Evolutionary conservation across 30 jellyfish, hydroid and myxozoan species (phyloP).

Genomic region (Aurelia sp.): DNA sequence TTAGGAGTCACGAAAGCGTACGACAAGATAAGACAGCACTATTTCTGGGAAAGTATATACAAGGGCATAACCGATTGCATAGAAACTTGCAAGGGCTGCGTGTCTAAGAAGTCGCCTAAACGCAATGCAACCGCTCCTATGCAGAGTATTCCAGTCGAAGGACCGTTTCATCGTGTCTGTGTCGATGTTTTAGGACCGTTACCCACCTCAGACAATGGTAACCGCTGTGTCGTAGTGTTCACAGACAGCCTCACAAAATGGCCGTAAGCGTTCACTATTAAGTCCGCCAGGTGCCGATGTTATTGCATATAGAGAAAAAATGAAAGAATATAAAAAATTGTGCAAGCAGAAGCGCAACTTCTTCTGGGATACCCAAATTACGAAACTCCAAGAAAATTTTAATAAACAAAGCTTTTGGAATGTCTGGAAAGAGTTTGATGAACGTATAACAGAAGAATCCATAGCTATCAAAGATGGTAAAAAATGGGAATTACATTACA

Average conservation of each 20-base stretch:
- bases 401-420: too few relatives aligned
- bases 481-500: too few relatives aligned
- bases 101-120: conserved; percentile 64
- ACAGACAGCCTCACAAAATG: conserved; percentile 73
- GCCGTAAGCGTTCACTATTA: conserved; percentile 76
- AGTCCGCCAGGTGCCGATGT: conserved; percentile 41
- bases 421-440: too few relatives aligned
- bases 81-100: conserved; percentile 69
- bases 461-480: too few relatives aligned
- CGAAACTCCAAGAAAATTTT: too few relatives aligned
- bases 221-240: conserved; percentile 62
- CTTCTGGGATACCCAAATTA: too few relatives aligned
- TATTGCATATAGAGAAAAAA: too few relatives aligned
- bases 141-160: conserved; percentile 68
- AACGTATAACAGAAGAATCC: too few relatives aligned
- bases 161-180: conserved; percentile 62
- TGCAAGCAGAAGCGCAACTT: too few relatives aligned
- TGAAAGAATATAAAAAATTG: too few relatives aligned
- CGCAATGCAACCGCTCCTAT: conserved; percentile 60
- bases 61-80: conserved; percentile 56
- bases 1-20: conserved; percentile 62
- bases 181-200: conserved; percentile 74
- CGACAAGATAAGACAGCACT: conserved; percentile 59
- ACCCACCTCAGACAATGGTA: conserved; percentile 52
- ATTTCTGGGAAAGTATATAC: conserved; percentile 76